Evolutionary conservation across 2,888 invertebrate genomes (phyloP), one percentile per base, ranked within the genome.

Genomic region (Thymelicus lineola): DNA sequence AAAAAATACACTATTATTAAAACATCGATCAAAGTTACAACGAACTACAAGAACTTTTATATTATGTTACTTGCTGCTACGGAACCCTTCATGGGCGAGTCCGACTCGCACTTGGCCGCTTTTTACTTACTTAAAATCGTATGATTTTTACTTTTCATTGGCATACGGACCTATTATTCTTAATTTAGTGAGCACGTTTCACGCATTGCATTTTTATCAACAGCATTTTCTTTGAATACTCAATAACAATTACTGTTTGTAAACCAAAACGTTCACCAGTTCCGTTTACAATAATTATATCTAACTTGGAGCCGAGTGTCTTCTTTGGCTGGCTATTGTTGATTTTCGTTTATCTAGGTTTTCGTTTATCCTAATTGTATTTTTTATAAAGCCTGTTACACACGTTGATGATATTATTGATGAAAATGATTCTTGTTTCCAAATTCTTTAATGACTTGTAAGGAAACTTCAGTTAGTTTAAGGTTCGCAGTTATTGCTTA

Each of bases 221-320:
- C 36, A 36, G 76, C 74, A 72, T 74, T 75, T 74, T 65, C 66
- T 68, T 59, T 72, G 72, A 73, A 71, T 64, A 75, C 72, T 75
- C 72, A 75, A 74, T 78, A 74, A 71, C 67, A 66, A 1, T 1
- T 55, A 63, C 70, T 75, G 73, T 77, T 77, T 71, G 74, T 76
- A 77, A 77, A 78, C 76, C 70, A 59, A 63, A 57, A 36, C 68
- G 73, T 74, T 75, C 70, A 42, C 71, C 70, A 72, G 80, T 79
- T 78, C 73, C 81, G 79, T 82, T 82, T 78, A 79, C 75, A 77
- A 28, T 28, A 80, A n/a, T 82, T 78, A 79, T 80, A 74, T 77
- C 76, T 77, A 80, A 82, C 84, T 82, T 83, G 81, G 79, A 74
- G 76, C 74, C 71, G 63, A 15, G 61, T 66, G 72, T 61, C 70